These are phyloP conservation scores for Tychaedon coryphoeus DNA, from an alignment of 2,113 vertebrate species.

Conservation along the genomic window DNA sequence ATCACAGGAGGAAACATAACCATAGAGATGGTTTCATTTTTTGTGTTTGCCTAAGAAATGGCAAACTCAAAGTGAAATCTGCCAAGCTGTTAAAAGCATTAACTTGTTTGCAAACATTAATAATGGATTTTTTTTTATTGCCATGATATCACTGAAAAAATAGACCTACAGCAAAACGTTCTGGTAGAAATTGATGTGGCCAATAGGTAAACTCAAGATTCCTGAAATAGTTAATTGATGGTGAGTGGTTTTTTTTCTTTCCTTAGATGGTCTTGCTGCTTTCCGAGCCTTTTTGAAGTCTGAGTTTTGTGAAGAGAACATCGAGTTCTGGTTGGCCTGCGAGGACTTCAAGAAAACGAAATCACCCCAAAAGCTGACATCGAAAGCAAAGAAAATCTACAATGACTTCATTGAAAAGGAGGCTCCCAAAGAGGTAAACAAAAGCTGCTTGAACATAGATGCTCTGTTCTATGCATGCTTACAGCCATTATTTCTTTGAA, in stretches of 20 bases:
- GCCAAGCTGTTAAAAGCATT: neutral
- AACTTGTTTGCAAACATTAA: neutral
- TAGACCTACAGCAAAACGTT: neutral
- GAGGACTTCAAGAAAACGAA: slow-evolving; percentile 86
- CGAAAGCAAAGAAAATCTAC: slow-evolving; percentile 85
- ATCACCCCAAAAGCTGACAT: slow-evolving; percentile 76
- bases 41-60: neutral
- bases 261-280: slow-evolving; percentile 64
- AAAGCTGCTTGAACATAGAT: neutral
- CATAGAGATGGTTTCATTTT: neutral
- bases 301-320: slow-evolving; percentile 91
- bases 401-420: slow-evolving; percentile 86
- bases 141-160: neutral
- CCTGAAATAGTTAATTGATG: neutral
- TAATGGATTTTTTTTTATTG: neutral
- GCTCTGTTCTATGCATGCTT: neutral
- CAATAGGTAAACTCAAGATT: neutral
- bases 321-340: slow-evolving; percentile 89
- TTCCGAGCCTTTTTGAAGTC: slow-evolving; percentile 87
- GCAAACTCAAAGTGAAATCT: neutral
- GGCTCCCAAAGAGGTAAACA: slow-evolving; percentile 89
- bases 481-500: neutral
- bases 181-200: neutral
- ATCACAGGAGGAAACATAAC: neutral
- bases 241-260: neutral